Evolutionary conservation across 2,888 invertebrate species (phyloP), one percentile per base, ranked within the genome.

Genomic region (Euspilapteryx auroguttella): DNA sequence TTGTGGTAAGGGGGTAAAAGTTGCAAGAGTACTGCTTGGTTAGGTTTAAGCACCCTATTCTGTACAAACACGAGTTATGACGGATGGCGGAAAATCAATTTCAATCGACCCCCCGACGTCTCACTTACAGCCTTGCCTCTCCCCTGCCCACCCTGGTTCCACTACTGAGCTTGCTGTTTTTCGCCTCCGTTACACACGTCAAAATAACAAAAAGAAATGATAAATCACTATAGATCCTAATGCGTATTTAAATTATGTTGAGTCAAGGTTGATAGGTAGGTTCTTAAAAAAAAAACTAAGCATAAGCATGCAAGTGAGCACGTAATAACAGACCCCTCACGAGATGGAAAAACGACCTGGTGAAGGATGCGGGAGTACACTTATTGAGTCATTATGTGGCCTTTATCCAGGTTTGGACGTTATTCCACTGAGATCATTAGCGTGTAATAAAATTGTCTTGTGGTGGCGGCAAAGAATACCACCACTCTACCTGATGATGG

Each of bases 131-230:
- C 9, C 25, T 9, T 14, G 14, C 25, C 13, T 25, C 32, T 21
- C 32, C 8, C 17, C 12, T 10, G 15, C 13, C 20, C 12, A 23
- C 31, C 14, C 14, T 21, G 24, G 9, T 13, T 27, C 24, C 14
- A 14, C 25, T 11, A 53, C 61, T 55, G 58, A 59, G 56, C 57
- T 50, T 34, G 58, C 64, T 61, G 59, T 63, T 73, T 68, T 73
- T 69, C 68, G 49, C 66, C 63, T 58, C 56, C 61, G 62, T 62
- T 73, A 58, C 62, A 71, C 69, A 61, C 57, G 69, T 71, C 73
- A 69, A 66, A 73, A 73, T 69, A 73, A 56, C 56, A 57, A 57
- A 47, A n/a, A n/a, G n/a, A 51, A 48, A 55, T 59, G 55, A 59
- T 46, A 41, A 48, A 49, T 47, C 40, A 32, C 44, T 39, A 46